These are phyloP conservation scores for Diuraphis noxia DNA, from an alignment of 1,140 invertebrate genomes.

Conservation along the genomic window DNA sequence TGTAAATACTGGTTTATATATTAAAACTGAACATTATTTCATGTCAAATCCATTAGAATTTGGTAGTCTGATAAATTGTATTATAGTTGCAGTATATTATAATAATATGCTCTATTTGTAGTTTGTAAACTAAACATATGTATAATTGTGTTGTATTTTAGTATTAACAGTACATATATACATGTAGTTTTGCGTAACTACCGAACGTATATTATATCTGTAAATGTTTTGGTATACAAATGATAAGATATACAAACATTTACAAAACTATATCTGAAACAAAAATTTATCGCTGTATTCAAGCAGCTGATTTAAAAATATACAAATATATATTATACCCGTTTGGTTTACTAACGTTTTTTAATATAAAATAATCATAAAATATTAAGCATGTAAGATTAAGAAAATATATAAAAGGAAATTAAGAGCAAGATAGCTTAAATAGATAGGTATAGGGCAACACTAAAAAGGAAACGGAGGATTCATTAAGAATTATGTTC, in stretches of 20 bases:
- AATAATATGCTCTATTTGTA: neutral
- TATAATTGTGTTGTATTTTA: neutral
- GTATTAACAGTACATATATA: neutral
- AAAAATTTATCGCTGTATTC: neutral
- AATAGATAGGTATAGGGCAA: neutral
- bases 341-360: neutral
- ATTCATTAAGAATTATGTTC: conserved; percentile 50
- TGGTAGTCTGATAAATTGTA: neutral
- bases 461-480: neutral
- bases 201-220: neutral
- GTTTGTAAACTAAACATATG: neutral
- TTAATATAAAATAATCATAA: conserved; percentile 31
- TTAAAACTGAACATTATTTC: neutral
- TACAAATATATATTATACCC: neutral
- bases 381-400: neutral
- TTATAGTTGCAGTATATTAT: neutral
- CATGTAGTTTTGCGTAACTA: neutral
- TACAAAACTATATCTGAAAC: conserved; percentile 2
- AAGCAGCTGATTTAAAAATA: neutral
- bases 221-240: neutral
- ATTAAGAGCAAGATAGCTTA: conserved; percentile 15
- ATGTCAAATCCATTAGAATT: neutral
- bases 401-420: conserved; percentile 10
- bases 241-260: neutral
- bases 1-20: conserved; percentile 11